phyloP scores from a whole-genome alignment of 2,113 vertebrate species.

The Nipponia nippon region DNA sequence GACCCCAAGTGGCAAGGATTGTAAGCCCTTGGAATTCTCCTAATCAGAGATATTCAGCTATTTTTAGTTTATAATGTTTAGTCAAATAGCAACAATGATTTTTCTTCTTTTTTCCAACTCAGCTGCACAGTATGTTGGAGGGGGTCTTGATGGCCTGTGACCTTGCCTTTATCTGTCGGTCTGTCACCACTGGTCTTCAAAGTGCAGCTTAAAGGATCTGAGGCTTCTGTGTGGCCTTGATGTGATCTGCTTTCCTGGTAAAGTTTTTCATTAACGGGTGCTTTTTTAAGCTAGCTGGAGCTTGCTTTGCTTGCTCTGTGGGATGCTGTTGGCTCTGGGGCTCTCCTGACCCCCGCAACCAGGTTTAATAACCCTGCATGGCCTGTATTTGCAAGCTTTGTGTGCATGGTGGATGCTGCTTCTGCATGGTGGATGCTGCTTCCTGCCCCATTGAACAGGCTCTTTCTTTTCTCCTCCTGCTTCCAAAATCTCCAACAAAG shows the following conservation, averaged over 20 bases:
- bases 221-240: conserved; percentile 65
- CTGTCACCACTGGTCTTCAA: conserved; percentile 62
- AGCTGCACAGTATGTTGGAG: conserved; percentile 56
- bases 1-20: conserved; percentile 59
- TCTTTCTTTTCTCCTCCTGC: background rate
- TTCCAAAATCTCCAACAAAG: background rate
- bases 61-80: conserved; percentile 78
- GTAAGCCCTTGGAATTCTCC: conserved; percentile 64
- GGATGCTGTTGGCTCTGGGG: conserved; percentile 33
- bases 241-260: conserved; percentile 59
- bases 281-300: conserved; percentile 49
- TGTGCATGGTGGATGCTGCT: background rate
- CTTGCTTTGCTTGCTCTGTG: conserved; percentile 14
- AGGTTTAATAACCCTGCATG: background rate
- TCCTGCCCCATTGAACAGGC: background rate
- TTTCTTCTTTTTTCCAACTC: conserved; percentile 56
- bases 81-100: conserved; percentile 82
- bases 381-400: background rate
- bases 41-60: conserved; percentile 75
- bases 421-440: background rate
- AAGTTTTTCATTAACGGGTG: conserved; percentile 62
- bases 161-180: conserved; percentile 74
- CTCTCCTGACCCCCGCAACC: conserved; percentile 15
- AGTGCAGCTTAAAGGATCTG: conserved; percentile 67
- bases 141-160: conserved; percentile 74